Base-by-base conservation (phyloP, 2,113 vertebrate genomes). In the Scomber scombrus region DNA sequence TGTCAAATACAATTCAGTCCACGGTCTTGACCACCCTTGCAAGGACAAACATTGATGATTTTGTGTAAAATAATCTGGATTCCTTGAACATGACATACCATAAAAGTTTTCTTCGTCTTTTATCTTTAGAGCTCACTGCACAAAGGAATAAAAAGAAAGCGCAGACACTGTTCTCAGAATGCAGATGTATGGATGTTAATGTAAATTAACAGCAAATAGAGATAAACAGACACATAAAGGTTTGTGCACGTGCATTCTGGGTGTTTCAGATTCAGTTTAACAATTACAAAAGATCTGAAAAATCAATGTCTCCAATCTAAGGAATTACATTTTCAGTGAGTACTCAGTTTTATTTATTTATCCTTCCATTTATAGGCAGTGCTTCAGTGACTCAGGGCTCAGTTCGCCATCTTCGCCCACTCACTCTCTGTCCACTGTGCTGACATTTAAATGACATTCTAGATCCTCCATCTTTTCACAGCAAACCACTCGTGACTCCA, bases 401-500 rank as follows among this genome's bases (percentile, higher is more conserved):
- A 64, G 61, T 54, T 21, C 73, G 65, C 45, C 26, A 16, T 54
- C 40, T 57, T 75, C 55, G 49, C 64, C 51, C 57, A 75, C 67
- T 78, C 15, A 0, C 31, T 79, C 45, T 71, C 56, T 58, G 65
- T 81, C 60, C 34, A 26, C 4, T 43, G 55, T 15, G 18, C 11
- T 84, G 87, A 74, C 68, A 83, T 76, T 78, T 75, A 85, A 73
- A 81, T 49, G 43, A 76, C 63, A 46, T 81, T 90, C 52, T 81
- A 71, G 75, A 60, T 78, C 23, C 80, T 29, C 21, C 81, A n/a
- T 89, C 46, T 58, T 82, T 89, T 75, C 40, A 57, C 91, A 90
- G 91, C 93, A 92, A 71, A 81, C 82, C 62, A 86, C 71, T 29
- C 87, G 90, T 21, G 94, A 95, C 71, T 85, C 90, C 61, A 94